phyloP scores from a whole-genome alignment of 1,140 invertebrate genomes.

The Aphaenogaster ashmeadi region DNA sequence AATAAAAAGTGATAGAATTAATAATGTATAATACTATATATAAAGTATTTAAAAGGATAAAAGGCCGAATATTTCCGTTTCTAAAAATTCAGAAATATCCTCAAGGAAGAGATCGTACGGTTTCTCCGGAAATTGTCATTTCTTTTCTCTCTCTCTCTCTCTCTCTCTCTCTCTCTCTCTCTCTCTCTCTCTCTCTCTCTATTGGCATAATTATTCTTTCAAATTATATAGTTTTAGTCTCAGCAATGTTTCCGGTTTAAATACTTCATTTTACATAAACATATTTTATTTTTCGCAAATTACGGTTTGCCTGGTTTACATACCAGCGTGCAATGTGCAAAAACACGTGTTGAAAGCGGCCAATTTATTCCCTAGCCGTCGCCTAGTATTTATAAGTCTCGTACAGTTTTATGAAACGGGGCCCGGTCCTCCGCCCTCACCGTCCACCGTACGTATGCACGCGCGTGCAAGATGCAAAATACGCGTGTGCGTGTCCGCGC shows the following conservation, averaged over 20 bases:
- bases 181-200: background rate
- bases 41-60: background rate
- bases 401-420: conserved; percentile 18
- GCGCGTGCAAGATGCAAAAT: conserved; percentile 69
- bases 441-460: conserved; percentile 8
- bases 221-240: background rate
- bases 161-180: background rate
- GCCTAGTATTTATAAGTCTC: conserved; percentile 24
- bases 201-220: background rate
- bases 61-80: background rate
- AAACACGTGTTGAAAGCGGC: conserved; percentile 25
- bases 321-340: background rate
- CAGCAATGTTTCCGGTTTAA: background rate
- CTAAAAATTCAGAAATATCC: background rate
- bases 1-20: background rate
- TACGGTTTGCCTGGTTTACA: background rate
- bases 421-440: background rate
- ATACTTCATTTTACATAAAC: background rate
- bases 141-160: background rate
- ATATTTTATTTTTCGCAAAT: background rate
- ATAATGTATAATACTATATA: background rate
- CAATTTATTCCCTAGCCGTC: conserved; percentile 47
- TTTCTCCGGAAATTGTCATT: background rate
- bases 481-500: conserved; percentile 63
- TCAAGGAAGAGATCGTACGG: background rate